These are phyloP conservation scores for Drosophila sp. DNA, from an alignment of 1,140 invertebrate species.

Conservation along the genomic window DNA sequence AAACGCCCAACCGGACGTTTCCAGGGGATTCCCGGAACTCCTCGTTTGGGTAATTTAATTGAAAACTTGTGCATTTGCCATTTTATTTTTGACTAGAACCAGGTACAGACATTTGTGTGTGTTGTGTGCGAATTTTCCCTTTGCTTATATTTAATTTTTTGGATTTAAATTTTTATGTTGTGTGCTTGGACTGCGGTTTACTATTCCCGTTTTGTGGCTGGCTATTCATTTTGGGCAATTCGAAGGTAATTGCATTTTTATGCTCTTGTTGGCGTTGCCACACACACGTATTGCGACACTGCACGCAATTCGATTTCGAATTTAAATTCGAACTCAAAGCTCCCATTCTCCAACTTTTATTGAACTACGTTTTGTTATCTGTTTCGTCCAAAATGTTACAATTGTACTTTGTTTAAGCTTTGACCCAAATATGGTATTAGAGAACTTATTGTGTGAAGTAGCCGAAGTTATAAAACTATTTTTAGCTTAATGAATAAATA, in stretches of 20 bases:
- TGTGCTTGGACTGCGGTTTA: constrained; percentile 55
- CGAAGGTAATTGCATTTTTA: constrained; percentile 78
- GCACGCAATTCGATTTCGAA: constrained; percentile 13
- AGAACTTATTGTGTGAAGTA: constrained; percentile 60
- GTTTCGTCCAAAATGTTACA: constrained; percentile 38
- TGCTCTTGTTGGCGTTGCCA: constrained; percentile 59
- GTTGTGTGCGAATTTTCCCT: background rate
- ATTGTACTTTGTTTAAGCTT: constrained; percentile 63
- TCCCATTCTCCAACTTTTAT: background rate
- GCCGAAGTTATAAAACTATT: too few species aligned
- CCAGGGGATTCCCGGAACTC: constrained; percentile 32
- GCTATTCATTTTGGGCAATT: constrained; percentile 62
- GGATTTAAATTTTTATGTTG: constrained; percentile 75
- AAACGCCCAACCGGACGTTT: constrained; percentile 45
- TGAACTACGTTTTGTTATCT: constrained; percentile 1
- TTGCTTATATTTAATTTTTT: constrained; percentile 50
- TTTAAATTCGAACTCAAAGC: constrained; percentile 12
- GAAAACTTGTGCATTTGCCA: constrained; percentile 76
- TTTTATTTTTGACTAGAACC: constrained; percentile 50
- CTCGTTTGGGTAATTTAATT: constrained; percentile 70
- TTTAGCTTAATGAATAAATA: too few species aligned
- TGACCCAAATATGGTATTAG: constrained; percentile 72
- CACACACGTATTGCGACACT: constrained; percentile 44
- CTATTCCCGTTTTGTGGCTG: constrained; percentile 57
- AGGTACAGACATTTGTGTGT: constrained; percentile 4